phyloP scores from a whole-genome alignment of 2,888 invertebrate genomes.

The Epistrophella euchroma region DNA sequence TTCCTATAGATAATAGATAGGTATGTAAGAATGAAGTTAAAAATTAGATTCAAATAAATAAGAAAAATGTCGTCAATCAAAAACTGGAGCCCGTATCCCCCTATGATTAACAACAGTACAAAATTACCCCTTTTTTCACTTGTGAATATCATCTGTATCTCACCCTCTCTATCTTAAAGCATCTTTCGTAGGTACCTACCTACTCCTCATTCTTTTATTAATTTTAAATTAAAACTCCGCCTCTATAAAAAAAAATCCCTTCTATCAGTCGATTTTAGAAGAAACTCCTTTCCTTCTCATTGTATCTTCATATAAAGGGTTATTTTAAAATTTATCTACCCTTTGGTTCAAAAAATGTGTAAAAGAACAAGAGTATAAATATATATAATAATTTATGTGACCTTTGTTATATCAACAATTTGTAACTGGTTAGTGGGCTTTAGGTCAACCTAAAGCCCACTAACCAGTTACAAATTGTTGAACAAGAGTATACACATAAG shows the following conservation, averaged over 20 bases:
- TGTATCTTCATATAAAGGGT: slow-evolving; percentile 33
- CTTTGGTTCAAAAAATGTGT: not conserved
- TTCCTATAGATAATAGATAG: too few relatives aligned
- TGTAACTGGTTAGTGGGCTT: too few relatives aligned
- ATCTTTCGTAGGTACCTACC: too few relatives aligned
- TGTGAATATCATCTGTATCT: not conserved
- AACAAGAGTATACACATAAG: too few relatives aligned
- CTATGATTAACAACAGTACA: not conserved
- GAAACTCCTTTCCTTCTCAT: slow-evolving; percentile 5
- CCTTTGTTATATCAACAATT: too few relatives aligned
- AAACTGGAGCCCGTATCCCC: not conserved
- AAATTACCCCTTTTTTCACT: slow-evolving; percentile 6
- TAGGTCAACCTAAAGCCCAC: too few relatives aligned
- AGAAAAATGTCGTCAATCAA: not conserved
- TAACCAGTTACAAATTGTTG: too few relatives aligned
- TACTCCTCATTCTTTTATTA: not conserved
- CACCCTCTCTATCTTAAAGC: not conserved
- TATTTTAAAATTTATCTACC: slow-evolving; percentile 48
- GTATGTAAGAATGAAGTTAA: not conserved
- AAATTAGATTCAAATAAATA: slow-evolving; percentile 17
- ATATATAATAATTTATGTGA: too few relatives aligned
- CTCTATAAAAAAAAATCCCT: not conserved
- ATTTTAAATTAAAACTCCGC: slow-evolving; percentile 43
- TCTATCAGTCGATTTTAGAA: slow-evolving; percentile 7
- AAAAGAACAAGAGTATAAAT: too few relatives aligned